These are phyloP conservation scores for Corapipo altera DNA, from an alignment of 2,113 vertebrate species.

Conservation along the genomic window DNA sequence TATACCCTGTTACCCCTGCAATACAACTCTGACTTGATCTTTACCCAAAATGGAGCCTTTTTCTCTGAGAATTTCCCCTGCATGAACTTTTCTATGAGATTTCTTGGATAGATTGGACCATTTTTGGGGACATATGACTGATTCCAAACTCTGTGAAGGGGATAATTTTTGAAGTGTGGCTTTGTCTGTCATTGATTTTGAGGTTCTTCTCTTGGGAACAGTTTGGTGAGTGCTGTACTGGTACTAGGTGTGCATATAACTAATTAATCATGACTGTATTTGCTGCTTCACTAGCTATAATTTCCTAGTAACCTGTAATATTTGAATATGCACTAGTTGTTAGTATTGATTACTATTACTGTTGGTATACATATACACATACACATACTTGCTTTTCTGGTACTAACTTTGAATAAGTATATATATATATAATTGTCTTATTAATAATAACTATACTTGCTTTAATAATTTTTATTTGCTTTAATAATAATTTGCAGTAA, in stretches of 20 bases:
- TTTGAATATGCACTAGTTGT: neutral
- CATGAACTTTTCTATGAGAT: neutral
- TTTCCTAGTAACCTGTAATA: neutral
- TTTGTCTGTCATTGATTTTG: neutral
- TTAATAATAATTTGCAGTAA: neutral
- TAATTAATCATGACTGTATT: neutral
- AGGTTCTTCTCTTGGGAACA: neutral
- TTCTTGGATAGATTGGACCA: neutral
- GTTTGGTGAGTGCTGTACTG: neutral
- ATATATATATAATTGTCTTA: neutral
- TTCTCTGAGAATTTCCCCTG: neutral
- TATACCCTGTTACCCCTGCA: neutral
- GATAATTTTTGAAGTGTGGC: neutral
- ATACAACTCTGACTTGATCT: neutral
- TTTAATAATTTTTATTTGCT: neutral
- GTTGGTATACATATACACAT: neutral
- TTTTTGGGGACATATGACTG: neutral
- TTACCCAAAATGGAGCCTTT: neutral
- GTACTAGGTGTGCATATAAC: neutral
- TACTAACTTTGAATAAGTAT: neutral
- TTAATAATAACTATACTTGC: neutral
- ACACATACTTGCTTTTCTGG: neutral
- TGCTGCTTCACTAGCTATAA: neutral
- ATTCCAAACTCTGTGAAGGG: neutral
- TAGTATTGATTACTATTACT: neutral